Evolutionary conservation across 2,888 invertebrate genomes (phyloP).

Genomic region (Sisyra nigra): DNA sequence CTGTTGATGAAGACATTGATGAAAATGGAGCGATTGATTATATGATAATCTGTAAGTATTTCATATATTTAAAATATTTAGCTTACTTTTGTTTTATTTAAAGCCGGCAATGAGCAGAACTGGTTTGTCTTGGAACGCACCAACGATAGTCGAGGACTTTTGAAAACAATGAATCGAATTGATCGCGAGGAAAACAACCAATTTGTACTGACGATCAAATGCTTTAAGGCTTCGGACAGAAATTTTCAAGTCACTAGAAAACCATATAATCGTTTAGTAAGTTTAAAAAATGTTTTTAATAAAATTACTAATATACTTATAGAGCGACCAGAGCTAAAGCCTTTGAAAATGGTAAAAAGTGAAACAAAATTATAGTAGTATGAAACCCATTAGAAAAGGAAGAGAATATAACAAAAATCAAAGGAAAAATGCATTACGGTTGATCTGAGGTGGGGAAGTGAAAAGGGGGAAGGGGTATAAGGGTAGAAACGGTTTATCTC

Average conservation of each 20-base stretch:
- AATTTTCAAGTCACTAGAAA: conserved; percentile 26
- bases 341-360: too few relatives aligned
- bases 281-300: conserved; percentile 14
- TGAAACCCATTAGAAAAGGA: too few relatives aligned
- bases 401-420: too few relatives aligned
- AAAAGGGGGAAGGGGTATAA: too few relatives aligned
- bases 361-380: too few relatives aligned
- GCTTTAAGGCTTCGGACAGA: conserved; percentile 36
- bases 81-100: conserved; percentile 13
- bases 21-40: conserved; percentile 64
- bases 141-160: conserved; percentile 43
- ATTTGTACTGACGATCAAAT: conserved; percentile 48
- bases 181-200: conserved; percentile 46
- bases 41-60: conserved; percentile 39
- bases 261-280: conserved; percentile 43
- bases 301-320: too few relatives aligned
- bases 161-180: conserved; percentile 41
- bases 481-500: too few relatives aligned
- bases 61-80: conserved; percentile 3
- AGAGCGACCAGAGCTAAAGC: too few relatives aligned
- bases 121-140: conserved; percentile 44
- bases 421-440: too few relatives aligned
- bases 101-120: conserved; percentile 52
- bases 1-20: conserved; percentile 56
- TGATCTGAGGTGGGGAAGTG: too few relatives aligned